A percentile compares a stretch with the other conserved stretches of the same genome.
Conservation (phyloP, 2,888 invertebrate species). For the Belgica antarctica region DNA sequence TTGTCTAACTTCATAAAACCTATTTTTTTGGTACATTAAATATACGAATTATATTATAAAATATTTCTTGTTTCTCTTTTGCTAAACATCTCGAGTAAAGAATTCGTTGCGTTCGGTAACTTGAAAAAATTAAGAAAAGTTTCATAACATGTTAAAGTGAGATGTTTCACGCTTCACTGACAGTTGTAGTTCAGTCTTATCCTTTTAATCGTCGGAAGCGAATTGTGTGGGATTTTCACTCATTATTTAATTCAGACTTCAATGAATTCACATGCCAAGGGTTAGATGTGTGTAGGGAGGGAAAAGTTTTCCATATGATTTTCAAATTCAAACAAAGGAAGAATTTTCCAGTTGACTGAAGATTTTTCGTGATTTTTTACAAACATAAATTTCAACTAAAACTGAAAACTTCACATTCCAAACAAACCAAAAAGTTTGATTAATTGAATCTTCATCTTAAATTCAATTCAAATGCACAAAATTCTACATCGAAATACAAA, state of each 20-base stretch:
- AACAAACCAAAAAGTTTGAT: neutral
- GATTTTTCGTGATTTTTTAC: no score
- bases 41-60: no score
- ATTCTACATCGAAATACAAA: neutral
- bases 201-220: neutral
- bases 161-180: no score
- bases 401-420: neutral
- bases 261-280: neutral
- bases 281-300: neutral
- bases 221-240: neutral
- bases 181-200: no score
- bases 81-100: no score
- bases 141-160: no score
- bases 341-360: conserved; percentile 22
- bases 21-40: no score
- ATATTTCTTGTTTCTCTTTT: no score
- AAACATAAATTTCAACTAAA: neutral
- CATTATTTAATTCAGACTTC: neutral
- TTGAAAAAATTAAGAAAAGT: no score
- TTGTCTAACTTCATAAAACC: no score
- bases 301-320: conserved; percentile 23
- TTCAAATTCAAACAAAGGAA: neutral
- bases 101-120: no score
- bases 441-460: conserved; percentile 3
- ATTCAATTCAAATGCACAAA: conserved; percentile 4